These are phyloP conservation scores for Spialia ferax DNA, from an alignment of 2,888 invertebrate species.

Conservation along the genomic window DNA sequence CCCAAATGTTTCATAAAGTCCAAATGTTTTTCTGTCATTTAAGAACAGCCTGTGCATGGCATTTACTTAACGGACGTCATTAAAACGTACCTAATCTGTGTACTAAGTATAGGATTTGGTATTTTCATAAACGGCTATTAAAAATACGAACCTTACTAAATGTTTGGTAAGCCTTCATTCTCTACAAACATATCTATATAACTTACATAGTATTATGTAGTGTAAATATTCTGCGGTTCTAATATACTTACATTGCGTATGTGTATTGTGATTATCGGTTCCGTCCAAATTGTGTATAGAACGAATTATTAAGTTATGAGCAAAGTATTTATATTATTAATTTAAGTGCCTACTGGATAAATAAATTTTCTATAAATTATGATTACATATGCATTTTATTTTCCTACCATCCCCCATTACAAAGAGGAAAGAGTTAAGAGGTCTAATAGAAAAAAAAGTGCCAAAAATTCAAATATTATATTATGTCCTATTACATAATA, in stretches of 20 bases:
- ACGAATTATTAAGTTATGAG: conserved; percentile 59
- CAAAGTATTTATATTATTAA: conserved; percentile 52
- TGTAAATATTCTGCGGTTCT: conserved; percentile 51
- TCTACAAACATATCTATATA: conserved; percentile 45
- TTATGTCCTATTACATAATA: no score
- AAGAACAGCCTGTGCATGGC: no score
- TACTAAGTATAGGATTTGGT: no score
- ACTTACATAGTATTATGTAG: conserved; percentile 74
- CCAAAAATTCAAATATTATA: no score
- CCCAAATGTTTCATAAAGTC: no score
- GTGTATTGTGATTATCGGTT: conserved; percentile 73
- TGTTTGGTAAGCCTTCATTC: neutral
- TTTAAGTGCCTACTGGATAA: conserved; percentile 58
- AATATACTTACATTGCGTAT: conserved; percentile 75
- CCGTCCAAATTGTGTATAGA: conserved; percentile 68
- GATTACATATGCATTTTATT: conserved; percentile 23
- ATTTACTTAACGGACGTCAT: no score
- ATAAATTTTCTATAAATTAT: conserved; percentile 49
- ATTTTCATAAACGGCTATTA: neutral
- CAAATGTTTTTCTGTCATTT: no score
- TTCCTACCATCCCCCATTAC: neutral
- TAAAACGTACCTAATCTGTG: no score
- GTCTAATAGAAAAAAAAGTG: no score
- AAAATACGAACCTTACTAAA: neutral
- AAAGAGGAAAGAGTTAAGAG: neutral